phyloP scores from a whole-genome alignment of 2,797 vertebrate genomes.

The Antrozous pallidus region DNA sequence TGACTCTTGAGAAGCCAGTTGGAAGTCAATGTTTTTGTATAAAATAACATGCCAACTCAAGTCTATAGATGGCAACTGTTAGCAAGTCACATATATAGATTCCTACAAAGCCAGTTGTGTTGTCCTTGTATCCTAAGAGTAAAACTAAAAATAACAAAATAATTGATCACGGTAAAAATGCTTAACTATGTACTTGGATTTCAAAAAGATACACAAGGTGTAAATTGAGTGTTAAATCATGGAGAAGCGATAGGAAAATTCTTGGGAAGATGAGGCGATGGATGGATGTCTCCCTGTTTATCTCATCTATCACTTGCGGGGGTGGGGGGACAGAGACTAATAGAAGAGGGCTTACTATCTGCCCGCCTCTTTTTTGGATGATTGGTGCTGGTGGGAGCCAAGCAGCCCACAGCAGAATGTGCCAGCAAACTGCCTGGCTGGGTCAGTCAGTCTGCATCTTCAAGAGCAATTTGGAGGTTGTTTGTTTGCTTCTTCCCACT shows the following conservation, averaged over 20 bases:
- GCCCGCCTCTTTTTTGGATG: background rate
- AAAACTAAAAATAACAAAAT: background rate
- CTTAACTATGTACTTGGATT: conserved; percentile 1
- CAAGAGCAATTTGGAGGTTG: conserved; percentile 62
- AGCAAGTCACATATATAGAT: background rate
- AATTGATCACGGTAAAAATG: background rate
- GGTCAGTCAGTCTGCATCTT: conserved; percentile 41
- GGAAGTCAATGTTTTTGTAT: background rate
- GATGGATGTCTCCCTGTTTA: background rate
- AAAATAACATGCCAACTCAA: background rate
- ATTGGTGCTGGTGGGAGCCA: conserved; percentile 41
- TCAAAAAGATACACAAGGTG: background rate
- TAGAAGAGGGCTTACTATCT: background rate
- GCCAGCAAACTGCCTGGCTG: background rate
- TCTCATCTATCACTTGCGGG: background rate
- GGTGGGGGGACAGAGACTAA: background rate
- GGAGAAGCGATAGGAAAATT: background rate
- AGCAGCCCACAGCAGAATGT: conserved; percentile 40
- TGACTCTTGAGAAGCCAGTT: background rate
- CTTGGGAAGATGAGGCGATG: background rate
- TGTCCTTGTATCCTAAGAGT: background rate
- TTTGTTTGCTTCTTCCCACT: conserved; percentile 66
- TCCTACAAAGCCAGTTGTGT: background rate
- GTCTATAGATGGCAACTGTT: background rate
- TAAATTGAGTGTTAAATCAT: conserved; percentile 45